Conservation (phyloP, 2,797 vertebrate species). For the Vipera ursinii region DNA sequence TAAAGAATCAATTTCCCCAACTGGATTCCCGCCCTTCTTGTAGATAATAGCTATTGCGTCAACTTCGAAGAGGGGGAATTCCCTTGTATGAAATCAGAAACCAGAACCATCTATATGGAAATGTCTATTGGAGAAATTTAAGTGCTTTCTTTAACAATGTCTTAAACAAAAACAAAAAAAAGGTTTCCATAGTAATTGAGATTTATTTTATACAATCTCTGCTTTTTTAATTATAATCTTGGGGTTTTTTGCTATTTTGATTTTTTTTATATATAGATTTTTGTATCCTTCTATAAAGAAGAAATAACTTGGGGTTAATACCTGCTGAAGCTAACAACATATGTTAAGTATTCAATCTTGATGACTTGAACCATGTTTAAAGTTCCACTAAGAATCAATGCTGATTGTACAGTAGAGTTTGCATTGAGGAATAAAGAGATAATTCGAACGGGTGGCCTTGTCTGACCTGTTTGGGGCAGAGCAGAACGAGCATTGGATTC, state of each 20-base stretch:
- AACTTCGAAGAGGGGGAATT: constrained; percentile 55
- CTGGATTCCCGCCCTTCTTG: constrained; percentile 38
- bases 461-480: neutral
- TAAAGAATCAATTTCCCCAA: constrained; percentile 73
- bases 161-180: constrained; percentile 50
- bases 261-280: constrained; percentile 73
- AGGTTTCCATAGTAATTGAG: constrained; percentile 70
- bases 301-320: constrained; percentile 74
- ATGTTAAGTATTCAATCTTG: constrained; percentile 73
- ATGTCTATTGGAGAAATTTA: constrained; percentile 66
- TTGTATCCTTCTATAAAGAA: constrained; percentile 73
- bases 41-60: constrained; percentile 60
- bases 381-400: constrained; percentile 54
- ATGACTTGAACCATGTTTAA: constrained; percentile 72
- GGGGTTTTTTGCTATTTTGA: constrained; percentile 75
- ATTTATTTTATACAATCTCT: constrained; percentile 77
- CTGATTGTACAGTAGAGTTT: constrained; percentile 53
- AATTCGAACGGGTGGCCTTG: constrained; percentile 45
- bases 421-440: constrained; percentile 47
- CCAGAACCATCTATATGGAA: constrained; percentile 63
- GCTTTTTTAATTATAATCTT: constrained; percentile 79
- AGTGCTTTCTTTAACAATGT: constrained; percentile 75
- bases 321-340: constrained; percentile 77
- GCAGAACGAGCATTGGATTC: neutral
- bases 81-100: neutral